phyloP scores from a whole-genome alignment of 2,888 invertebrate genomes.

The Idaea biselata region DNA sequence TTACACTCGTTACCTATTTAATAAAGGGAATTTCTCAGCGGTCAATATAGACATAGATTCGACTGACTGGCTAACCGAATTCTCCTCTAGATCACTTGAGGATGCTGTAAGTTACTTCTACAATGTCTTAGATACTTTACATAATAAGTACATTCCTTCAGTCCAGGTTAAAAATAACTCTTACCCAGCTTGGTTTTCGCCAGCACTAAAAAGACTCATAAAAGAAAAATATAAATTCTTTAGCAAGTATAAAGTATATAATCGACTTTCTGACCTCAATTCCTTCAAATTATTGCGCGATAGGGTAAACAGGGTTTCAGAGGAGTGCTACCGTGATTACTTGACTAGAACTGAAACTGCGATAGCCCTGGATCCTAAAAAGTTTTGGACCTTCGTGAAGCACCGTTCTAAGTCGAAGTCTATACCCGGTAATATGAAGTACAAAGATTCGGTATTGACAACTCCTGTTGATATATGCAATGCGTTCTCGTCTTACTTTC shows the following conservation, averaged over 20 bases:
- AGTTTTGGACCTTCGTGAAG: conserved; percentile 13
- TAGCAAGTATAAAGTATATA: conserved; percentile 10
- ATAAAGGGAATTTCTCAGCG: conserved; percentile 11
- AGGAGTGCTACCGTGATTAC: conserved; percentile 5
- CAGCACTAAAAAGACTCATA: conserved; percentile 6
- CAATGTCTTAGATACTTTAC: not conserved
- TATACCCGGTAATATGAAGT: conserved; percentile 3
- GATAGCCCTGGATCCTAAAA: conserved; percentile 8
- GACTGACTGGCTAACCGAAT: conserved; percentile 9
- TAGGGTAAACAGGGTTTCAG: conserved; percentile 3
- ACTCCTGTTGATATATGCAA: conserved; percentile 6
- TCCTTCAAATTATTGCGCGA: conserved; percentile 10
- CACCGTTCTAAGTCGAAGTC: not conserved
- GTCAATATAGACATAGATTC: conserved; percentile 1
- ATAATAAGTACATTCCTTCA: conserved; percentile 9
- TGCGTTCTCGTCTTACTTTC: conserved; percentile 10
- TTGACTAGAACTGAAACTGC: conserved; percentile 1
- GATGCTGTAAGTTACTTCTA: conserved; percentile 12
- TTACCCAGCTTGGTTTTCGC: conserved; percentile 14
- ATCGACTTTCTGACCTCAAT: not conserved
- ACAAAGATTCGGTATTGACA: not conserved
- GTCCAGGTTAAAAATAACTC: not conserved
- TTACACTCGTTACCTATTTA: not conserved
- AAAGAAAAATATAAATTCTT: conserved; percentile 15
- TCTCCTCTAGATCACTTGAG: conserved; percentile 5